Percentiles rank a stretch among this genome's conserved stretches.
phyloP scores from a whole-genome alignment of 1,140 invertebrate species.

The Pseudachorutes palmiensis region DNA sequence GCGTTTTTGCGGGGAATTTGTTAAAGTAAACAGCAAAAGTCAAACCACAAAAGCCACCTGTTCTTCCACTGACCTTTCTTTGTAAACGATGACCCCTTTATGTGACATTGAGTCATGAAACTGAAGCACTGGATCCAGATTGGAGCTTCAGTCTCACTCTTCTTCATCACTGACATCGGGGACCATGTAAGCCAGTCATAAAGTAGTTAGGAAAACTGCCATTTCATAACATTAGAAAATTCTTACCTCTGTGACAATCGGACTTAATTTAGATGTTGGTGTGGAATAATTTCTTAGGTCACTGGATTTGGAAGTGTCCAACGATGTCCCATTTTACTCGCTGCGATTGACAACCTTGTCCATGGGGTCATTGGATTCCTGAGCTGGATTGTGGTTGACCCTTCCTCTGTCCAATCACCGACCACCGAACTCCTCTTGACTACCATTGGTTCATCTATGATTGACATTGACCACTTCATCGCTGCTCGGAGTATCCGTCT shows the following conservation, averaged over 20 bases:
- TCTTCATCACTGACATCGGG: no score
- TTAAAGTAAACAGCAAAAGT: no score
- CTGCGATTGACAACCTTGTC: constrained; percentile 28
- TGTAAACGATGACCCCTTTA: no score
- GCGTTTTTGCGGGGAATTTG: no score
- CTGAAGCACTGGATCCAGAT: no score
- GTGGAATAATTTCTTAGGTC: not conserved
- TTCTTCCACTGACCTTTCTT: no score
- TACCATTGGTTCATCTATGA: constrained; percentile 25
- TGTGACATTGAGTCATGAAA: no score
- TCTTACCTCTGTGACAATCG: no score
- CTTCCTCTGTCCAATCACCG: not conserved
- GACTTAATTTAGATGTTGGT: no score
- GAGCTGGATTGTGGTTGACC: constrained; percentile 24
- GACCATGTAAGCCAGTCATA: no score
- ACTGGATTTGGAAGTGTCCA: not conserved
- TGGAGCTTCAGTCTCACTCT: no score
- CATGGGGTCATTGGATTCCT: constrained; percentile 31
- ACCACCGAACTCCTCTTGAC: constrained; percentile 12
- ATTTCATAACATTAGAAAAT: not conserved
- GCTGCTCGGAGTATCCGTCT: constrained; percentile 24
- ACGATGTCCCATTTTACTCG: constrained; percentile 14
- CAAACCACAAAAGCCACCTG: no score
- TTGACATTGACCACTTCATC: constrained; percentile 37
- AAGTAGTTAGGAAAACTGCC: not conserved